Evolutionary conservation across 2,113 vertebrate species (phyloP).

Genomic region (Bufo gargarizans): DNA sequence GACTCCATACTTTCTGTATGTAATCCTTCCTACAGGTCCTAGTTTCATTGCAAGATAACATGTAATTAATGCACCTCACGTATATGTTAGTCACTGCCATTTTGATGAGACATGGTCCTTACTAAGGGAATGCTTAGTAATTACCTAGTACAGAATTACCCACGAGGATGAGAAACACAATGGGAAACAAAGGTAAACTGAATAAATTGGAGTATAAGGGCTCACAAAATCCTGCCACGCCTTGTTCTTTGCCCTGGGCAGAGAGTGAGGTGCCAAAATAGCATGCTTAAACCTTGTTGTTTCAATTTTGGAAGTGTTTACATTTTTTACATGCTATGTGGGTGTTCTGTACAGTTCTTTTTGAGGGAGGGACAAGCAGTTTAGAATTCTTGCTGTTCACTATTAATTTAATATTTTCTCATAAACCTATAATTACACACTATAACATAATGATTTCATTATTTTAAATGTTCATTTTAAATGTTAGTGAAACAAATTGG

Average conservation of each 20-base stretch:
- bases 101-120: constrained; percentile 14
- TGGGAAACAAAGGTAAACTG: constrained; percentile 45
- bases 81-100: constrained; percentile 17
- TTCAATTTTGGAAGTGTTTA: constrained; percentile 56
- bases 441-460: not conserved
- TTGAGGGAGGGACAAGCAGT: not conserved
- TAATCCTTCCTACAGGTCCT: not conserved
- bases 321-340: constrained; percentile 53
- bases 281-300: constrained; percentile 56
- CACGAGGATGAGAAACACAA: constrained; percentile 18
- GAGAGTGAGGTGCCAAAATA: constrained; percentile 51
- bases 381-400: not conserved
- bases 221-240: constrained; percentile 58
- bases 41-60: not conserved
- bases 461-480: not conserved
- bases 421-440: not conserved
- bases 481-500: not conserved
- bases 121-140: constrained; percentile 39
- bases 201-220: constrained; percentile 24
- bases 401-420: not conserved
- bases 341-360: constrained; percentile 50
- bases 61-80: not conserved
- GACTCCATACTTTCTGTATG: not conserved
- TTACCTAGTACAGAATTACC: constrained; percentile 26
- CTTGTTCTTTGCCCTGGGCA: constrained; percentile 61